Evolutionary conservation across 2,888 invertebrate genomes (phyloP), one percentile per base, ranked within the genome.

Genomic region (Sarcophaga variegata): DNA sequence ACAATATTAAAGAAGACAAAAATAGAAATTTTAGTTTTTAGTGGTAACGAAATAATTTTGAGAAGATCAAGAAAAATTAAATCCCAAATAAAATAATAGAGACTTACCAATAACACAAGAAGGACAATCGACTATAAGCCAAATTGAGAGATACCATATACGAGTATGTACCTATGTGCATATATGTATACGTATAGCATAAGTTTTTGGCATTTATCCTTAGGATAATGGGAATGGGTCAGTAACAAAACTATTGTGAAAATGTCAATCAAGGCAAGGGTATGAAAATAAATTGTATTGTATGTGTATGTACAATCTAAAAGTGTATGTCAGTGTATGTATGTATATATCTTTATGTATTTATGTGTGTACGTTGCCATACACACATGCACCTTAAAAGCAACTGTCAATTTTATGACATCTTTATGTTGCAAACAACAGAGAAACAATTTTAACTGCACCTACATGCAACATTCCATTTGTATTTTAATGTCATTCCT

Each of bases 211-310:
- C 75, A 75, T 66, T 69, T 45, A 37, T 85, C 72, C 14, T 60
- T 37, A 67, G 74, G 37, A 37, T 27, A 25, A 25, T 37, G 37
- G 8, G 83, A 82, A 83, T 77, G 74, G 79, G 75, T 83, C 74
- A 80, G 37, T 70, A 63, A 82, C 60, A 69, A 84, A 81, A 70
- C 70, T 62, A 75, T 91, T 91, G 90, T 90, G 88, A 90, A 92
- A 91, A 90, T 91, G 92, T 92, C 92, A 92, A 92, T 92, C 92
- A 92, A 89, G 85, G 88, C 67, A 80, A 67, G 81, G 71, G 37
- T 62, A 70, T 60, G 14, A 64, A 80, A 75, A 62, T 45, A 27
- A 1, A 22, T 22, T 22, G 22, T 22, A 22, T 22, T 22, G 22
- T 22, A 22, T 22, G 22, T 22, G 22, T 22, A 22, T 22, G 22